phyloP scores from a whole-genome alignment of 2,797 vertebrate genomes.

The Poeciliopsis presidionis region DNA sequence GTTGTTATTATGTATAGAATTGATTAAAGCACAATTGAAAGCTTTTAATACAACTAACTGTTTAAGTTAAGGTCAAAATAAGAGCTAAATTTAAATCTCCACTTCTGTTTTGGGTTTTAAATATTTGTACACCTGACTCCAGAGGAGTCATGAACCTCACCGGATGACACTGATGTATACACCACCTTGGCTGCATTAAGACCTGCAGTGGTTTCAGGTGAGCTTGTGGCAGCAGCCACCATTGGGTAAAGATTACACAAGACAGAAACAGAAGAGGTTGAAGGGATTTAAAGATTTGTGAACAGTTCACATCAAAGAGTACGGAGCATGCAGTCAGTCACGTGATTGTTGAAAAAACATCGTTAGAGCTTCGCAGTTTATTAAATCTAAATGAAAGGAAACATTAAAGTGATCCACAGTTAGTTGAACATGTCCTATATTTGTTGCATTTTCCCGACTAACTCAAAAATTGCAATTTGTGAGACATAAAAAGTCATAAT shows the following conservation, averaged over 20 bases:
- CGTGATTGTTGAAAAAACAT: background rate
- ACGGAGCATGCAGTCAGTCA: background rate
- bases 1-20: background rate
- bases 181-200: background rate
- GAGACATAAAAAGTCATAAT: no score
- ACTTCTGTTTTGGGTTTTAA: background rate
- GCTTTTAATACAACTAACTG: background rate
- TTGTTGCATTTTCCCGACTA: no score
- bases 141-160: background rate
- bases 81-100: background rate
- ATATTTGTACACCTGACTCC: background rate
- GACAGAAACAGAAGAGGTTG: background rate
- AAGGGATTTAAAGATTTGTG: background rate
- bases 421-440: no score
- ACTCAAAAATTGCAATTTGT: no score
- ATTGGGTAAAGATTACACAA: background rate
- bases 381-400: background rate
- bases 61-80: background rate
- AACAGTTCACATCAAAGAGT: background rate
- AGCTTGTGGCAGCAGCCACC: background rate
- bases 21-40: background rate
- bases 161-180: background rate
- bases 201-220: background rate
- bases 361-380: background rate
- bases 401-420: no score